Evolutionary conservation across 2,113 vertebrate species (phyloP).

Genomic region (Clarias gariepinus): DNA sequence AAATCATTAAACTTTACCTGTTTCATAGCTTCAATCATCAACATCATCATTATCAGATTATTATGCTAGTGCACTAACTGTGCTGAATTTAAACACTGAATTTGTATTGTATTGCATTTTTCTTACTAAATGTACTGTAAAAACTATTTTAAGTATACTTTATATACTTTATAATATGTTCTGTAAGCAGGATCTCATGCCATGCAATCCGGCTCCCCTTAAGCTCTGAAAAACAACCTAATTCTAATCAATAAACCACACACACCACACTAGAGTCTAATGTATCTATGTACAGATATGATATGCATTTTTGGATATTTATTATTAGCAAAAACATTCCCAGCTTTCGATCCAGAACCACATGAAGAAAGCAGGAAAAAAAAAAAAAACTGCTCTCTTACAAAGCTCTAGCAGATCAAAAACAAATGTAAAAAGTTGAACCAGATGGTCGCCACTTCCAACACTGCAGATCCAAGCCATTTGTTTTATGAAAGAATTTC

Average conservation of each 20-base stretch:
- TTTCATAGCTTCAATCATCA: too few relatives aligned
- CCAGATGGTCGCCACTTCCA: neutral
- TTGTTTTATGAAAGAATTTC: neutral
- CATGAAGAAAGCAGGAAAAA: neutral
- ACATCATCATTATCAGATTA: neutral
- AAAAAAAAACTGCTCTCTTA: neutral
- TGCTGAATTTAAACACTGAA: neutral
- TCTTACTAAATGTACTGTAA: too few relatives aligned
- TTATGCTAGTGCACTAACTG: neutral
- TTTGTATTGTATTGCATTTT: neutral
- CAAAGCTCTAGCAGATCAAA: constrained; percentile 9
- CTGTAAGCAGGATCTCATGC: neutral
- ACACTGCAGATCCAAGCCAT: neutral
- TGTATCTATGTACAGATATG: neutral
- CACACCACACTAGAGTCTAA: neutral
- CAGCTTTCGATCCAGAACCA: neutral
- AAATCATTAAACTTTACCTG: too few relatives aligned
- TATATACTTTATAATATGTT: neutral
- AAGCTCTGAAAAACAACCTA: neutral
- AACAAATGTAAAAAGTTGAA: constrained; percentile 1
- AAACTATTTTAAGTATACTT: neutral
- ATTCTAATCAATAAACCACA: neutral
- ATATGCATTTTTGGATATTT: too few relatives aligned
- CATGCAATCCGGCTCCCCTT: neutral
- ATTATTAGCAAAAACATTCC: neutral